Conservation (phyloP, 1,140 invertebrate genomes). For the Bombus confusus region DNA sequence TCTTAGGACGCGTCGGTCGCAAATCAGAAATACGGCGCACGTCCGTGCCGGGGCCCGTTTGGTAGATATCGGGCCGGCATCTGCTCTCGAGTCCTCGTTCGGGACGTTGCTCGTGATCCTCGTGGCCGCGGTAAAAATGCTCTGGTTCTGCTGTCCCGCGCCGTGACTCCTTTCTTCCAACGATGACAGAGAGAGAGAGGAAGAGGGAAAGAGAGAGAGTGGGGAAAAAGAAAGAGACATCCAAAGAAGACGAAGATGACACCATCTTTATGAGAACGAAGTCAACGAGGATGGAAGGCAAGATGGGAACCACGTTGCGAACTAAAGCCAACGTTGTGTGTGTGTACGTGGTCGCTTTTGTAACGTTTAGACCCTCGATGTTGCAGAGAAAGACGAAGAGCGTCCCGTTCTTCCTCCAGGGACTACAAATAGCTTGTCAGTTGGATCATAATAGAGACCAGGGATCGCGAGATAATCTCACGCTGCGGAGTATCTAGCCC, state of each 20-base stretch:
- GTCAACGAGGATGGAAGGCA: not conserved
- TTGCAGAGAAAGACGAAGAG: constrained; percentile 31
- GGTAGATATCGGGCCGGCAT: constrained; percentile 63
- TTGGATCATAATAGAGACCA: constrained; percentile 77
- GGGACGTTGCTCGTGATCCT: constrained; percentile 59
- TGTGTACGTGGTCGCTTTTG: constrained; percentile 47
- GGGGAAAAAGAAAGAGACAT: not conserved
- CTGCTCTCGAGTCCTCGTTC: constrained; percentile 54
- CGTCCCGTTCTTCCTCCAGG: constrained; percentile 55
- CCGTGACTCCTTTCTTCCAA: constrained; percentile 36
- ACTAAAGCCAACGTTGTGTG: not conserved
- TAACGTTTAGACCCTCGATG: constrained; percentile 52
- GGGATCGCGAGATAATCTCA: constrained; percentile 75
- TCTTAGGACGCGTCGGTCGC: constrained; percentile 37
- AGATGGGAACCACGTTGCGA: not conserved
- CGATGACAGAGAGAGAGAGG: not conserved
- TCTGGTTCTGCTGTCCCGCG: constrained; percentile 49
- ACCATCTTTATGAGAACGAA: not conserved
- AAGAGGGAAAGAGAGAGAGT: not conserved
- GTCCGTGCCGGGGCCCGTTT: constrained; percentile 44
- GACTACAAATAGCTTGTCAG: constrained; percentile 78
- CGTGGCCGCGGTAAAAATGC: constrained; percentile 58
- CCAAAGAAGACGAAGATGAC: not conserved
- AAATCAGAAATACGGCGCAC: constrained; percentile 62
- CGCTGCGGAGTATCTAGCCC: constrained; percentile 38